Conservation (phyloP, 2,888 invertebrate genomes). For the Plagodis pulveraria region DNA sequence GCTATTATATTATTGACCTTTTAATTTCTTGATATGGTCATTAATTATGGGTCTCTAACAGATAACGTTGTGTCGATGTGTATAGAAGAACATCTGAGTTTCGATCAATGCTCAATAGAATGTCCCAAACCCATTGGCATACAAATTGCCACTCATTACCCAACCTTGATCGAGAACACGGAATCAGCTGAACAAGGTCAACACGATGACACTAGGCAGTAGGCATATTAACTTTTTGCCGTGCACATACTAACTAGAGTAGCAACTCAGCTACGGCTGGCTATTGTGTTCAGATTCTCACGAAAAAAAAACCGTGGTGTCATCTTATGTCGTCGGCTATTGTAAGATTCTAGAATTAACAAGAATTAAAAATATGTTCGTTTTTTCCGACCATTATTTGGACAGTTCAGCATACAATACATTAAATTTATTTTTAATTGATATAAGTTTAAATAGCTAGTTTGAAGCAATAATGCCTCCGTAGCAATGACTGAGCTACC, state of each 20-base stretch:
- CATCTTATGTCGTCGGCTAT: not conserved
- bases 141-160: slow-evolving; percentile 28
- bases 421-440: too few species aligned
- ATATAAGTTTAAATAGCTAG: too few species aligned
- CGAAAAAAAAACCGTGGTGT: slow-evolving; percentile 9
- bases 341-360: not conserved
- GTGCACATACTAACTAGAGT: slow-evolving; percentile 7
- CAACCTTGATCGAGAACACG: slow-evolving; percentile 64
- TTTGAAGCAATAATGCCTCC: too few species aligned
- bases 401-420: too few species aligned
- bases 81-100: too few species aligned
- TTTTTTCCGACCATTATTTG: not conserved
- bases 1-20: too few species aligned
- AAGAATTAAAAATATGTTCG: slow-evolving; percentile 1
- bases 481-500: too few species aligned
- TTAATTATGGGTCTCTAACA: too few species aligned
- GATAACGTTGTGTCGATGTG: too few species aligned
- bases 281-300: slow-evolving; percentile 33
- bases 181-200: slow-evolving; percentile 65
- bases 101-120: slow-evolving; percentile 8
- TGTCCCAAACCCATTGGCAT: slow-evolving; percentile 23
- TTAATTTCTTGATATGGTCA: too few species aligned
- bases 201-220: slow-evolving; percentile 58
- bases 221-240: slow-evolving; percentile 50
- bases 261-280: slow-evolving; percentile 5